Evolutionary conservation across 2,888 invertebrate species (phyloP).

Genomic region (Tetrapedia diversipes): DNA sequence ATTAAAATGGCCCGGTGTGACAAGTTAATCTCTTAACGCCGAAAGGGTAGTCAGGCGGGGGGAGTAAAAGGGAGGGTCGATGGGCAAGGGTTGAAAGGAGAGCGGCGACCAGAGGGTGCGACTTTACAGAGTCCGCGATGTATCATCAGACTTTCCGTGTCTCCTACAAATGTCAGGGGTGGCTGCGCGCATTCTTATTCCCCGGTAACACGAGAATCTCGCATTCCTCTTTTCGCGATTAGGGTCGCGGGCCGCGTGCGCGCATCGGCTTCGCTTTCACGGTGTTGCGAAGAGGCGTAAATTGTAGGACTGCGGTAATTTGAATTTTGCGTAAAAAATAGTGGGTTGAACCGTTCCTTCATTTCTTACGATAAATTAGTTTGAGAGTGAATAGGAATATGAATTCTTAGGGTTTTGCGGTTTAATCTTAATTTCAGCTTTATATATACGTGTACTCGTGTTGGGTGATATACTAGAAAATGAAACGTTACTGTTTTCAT

Average conservation of each 20-base stretch:
- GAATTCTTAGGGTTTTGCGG: no score
- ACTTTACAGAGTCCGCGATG: constrained; percentile 63
- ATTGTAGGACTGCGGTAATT: background rate
- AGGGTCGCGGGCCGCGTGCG: background rate
- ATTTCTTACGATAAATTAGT: no score
- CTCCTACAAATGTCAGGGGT: constrained; percentile 65
- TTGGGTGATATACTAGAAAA: no score
- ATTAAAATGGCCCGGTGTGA: constrained; percentile 75
- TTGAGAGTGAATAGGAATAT: no score
- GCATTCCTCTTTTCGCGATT: constrained; percentile 10
- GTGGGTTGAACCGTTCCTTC: no score
- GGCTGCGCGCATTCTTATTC: constrained; percentile 49
- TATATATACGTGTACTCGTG: no score
- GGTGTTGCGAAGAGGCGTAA: background rate
- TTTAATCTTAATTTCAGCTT: no score
- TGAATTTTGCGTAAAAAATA: no score
- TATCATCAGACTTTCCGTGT: constrained; percentile 67
- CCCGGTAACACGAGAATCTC: constrained; percentile 27
- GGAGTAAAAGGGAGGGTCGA: constrained; percentile 54
- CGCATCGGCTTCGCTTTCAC: background rate
- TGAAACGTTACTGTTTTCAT: no score
- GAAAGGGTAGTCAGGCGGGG: constrained; percentile 61
- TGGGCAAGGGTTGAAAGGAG: constrained; percentile 63
- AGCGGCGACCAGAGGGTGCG: constrained; percentile 45
- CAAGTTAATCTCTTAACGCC: constrained; percentile 78